A percentile compares a stretch with the other conserved stretches of the same genome.
These are phyloP conservation scores for Nesoenas mayeri DNA, from an alignment of 2,113 vertebrate species.

Conservation along the genomic window DNA sequence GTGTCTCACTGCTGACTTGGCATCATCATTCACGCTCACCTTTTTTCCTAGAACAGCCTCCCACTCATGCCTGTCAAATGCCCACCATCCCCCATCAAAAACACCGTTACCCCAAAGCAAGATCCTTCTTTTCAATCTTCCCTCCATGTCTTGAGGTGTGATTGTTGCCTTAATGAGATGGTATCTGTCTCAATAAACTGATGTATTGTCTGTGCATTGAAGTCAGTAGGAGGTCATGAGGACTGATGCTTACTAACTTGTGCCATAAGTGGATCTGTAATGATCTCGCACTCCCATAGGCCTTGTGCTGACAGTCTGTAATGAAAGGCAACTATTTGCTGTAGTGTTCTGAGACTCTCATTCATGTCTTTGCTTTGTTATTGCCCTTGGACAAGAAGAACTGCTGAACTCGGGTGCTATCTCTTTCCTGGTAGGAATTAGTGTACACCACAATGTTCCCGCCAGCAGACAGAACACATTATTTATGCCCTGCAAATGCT, in stretches of 20 bases:
- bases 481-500: not conserved
- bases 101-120: not conserved
- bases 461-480: not conserved
- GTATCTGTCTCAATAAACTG: not conserved
- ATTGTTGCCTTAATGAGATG: not conserved
- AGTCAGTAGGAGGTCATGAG: not conserved
- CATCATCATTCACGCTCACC: not conserved
- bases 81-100: not conserved
- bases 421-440: not conserved
- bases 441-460: not conserved
- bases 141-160: not conserved
- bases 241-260: not conserved
- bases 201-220: not conserved
- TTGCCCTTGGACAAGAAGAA: not conserved
- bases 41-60: not conserved
- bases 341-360: not conserved
- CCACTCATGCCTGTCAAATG: not conserved
- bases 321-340: not conserved
- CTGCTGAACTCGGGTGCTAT: not conserved
- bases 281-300: not conserved
- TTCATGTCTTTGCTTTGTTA: not conserved
- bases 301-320: not conserved
- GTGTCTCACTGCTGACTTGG: conserved; percentile 9
- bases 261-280: not conserved
- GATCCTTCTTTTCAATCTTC: not conserved